Percentiles rank a stretch among this genome's conserved stretches.
phyloP scores from a whole-genome alignment of 2,113 vertebrate species.

The Aspidoscelis tigris region DNA sequence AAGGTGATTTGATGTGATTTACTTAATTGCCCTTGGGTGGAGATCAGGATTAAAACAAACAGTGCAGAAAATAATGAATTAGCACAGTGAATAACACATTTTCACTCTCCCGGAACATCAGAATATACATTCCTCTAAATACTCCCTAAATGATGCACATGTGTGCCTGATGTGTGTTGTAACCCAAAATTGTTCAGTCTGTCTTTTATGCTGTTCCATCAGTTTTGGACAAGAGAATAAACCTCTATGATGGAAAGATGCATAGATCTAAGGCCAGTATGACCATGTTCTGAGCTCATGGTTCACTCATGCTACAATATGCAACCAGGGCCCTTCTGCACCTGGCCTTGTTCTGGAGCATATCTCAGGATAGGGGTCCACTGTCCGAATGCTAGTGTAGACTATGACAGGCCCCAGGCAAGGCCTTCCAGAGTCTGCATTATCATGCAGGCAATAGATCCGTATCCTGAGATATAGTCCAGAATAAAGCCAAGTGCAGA shows the following conservation, averaged over 20 bases:
- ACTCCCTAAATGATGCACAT: neutral
- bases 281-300: neutral
- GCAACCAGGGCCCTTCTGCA: neutral
- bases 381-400: no score
- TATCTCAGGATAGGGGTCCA: no score
- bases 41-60: neutral
- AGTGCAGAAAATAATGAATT: neutral
- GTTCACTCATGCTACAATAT: neutral
- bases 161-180: neutral
- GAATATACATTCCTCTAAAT: neutral
- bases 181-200: neutral
- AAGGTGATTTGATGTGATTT: neutral
- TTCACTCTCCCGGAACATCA: neutral
- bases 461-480: no score
- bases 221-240: neutral
- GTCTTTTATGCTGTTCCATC: neutral
- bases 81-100: neutral
- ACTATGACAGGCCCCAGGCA: no score
- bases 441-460: no score
- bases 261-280: neutral
- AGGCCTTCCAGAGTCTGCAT: no score
- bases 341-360: no score
- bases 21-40: neutral
- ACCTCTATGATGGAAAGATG: fast-evolving
- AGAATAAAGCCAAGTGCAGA: no score